Percentiles rank a stretch among this genome's conserved stretches.
phyloP scores from a whole-genome alignment of 2,888 invertebrate genomes.

The Artemia sinica region DNA sequence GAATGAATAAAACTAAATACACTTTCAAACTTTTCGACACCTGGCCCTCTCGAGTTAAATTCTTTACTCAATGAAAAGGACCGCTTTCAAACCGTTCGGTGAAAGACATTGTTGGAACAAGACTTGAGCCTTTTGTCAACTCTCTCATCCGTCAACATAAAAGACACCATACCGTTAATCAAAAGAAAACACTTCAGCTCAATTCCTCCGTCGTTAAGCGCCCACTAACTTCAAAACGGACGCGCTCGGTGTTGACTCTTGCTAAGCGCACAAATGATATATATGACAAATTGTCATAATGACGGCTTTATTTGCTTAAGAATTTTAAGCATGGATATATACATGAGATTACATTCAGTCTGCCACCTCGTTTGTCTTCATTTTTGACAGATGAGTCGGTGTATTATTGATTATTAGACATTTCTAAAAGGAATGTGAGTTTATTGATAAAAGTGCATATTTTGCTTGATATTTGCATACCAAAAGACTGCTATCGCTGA shows the following conservation, averaged over 20 bases:
- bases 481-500: no score
- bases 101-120: no score
- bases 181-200: slow-evolving; percentile 2
- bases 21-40: no score
- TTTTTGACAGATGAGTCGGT: slow-evolving; percentile 13
- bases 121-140: slow-evolving; percentile 3
- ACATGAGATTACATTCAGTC: neutral
- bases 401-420: slow-evolving; percentile 11
- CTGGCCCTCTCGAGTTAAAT: no score
- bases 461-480: no score
- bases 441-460: neutral
- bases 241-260: neutral
- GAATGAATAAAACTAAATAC: no score
- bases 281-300: slow-evolving; percentile 12
- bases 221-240: neutral
- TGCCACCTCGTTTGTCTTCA: slow-evolving; percentile 10
- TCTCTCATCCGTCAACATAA: neutral
- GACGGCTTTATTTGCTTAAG: slow-evolving; percentile 14
- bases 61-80: no score
- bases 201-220: neutral
- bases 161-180: neutral
- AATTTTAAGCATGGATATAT: slow-evolving; percentile 6
- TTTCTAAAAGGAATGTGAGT: slow-evolving; percentile 3
- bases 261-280: slow-evolving; percentile 12
- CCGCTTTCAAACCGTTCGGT: no score